Conservation (phyloP, 2,888 invertebrate genomes). For the Polia nebulosa region DNA sequence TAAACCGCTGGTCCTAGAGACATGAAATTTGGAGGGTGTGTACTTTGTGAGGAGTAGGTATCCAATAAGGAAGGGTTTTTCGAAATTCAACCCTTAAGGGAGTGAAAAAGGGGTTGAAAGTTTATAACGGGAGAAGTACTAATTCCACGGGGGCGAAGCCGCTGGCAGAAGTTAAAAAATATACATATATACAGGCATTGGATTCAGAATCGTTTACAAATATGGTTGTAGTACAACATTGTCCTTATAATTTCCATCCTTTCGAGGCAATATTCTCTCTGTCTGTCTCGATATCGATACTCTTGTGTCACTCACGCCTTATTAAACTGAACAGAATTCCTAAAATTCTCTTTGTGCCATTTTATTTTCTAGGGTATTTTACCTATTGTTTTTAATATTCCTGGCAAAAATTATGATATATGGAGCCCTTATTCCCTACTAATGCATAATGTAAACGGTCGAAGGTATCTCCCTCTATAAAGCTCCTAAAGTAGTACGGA, state of each 20-base stretch:
- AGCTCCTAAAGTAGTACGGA: conserved; percentile 31
- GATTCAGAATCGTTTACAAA: background rate
- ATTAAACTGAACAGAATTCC: background rate
- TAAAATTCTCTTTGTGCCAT: conserved; percentile 1
- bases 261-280: background rate
- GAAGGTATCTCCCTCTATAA: conserved; percentile 26
- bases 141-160: too few species aligned
- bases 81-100: too few species aligned
- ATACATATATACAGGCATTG: too few species aligned
- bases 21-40: too few species aligned
- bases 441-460: conserved; percentile 34
- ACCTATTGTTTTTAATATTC: background rate
- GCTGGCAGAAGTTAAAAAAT: too few species aligned
- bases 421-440: background rate
- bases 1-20: too few species aligned
- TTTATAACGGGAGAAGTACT: too few species aligned
- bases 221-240: background rate
- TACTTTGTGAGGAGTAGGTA: too few species aligned
- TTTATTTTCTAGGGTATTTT: too few species aligned
- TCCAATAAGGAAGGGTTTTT: too few species aligned
- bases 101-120: too few species aligned
- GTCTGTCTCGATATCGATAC: background rate
- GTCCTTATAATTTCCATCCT: background rate
- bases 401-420: conserved; percentile 13
- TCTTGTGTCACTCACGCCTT: background rate